phyloP scores from a whole-genome alignment of 2,888 invertebrate species.

The Hymenopus coronatus region DNA sequence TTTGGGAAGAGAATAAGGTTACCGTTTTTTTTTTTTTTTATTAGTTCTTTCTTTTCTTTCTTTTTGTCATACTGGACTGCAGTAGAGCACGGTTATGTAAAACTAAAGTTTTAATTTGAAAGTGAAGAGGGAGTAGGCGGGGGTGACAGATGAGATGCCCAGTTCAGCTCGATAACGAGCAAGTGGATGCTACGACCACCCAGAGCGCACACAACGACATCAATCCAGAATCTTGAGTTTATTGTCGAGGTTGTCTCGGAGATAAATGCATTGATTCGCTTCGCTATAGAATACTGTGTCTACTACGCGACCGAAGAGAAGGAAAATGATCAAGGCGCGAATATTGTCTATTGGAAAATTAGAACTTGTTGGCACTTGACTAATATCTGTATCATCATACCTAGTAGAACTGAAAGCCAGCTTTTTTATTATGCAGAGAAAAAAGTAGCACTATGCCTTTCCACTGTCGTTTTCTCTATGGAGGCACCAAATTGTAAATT shows the following conservation, averaged over 20 bases:
- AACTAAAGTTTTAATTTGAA: not conserved
- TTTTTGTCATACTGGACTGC: not conserved
- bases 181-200: not conserved
- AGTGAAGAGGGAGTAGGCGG: not conserved
- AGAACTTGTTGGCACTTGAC: not conserved
- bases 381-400: too few species aligned
- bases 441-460: too few species aligned
- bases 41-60: too few species aligned
- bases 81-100: not conserved
- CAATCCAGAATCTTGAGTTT: not conserved
- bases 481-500: too few species aligned
- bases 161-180: not conserved
- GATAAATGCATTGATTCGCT: not conserved
- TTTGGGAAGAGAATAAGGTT: not conserved
- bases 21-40: not conserved
- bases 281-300: not conserved
- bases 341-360: not conserved
- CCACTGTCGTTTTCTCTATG: too few species aligned
- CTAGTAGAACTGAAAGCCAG: not conserved
- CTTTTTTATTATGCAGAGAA: too few species aligned
- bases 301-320: not conserved
- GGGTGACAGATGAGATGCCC: not conserved
- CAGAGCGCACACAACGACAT: not conserved
- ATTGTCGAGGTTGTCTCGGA: not conserved
- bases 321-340: not conserved